Evolutionary conservation across 2,113 vertebrate species (phyloP).

Genomic region (Turdus rufiventris): DNA sequence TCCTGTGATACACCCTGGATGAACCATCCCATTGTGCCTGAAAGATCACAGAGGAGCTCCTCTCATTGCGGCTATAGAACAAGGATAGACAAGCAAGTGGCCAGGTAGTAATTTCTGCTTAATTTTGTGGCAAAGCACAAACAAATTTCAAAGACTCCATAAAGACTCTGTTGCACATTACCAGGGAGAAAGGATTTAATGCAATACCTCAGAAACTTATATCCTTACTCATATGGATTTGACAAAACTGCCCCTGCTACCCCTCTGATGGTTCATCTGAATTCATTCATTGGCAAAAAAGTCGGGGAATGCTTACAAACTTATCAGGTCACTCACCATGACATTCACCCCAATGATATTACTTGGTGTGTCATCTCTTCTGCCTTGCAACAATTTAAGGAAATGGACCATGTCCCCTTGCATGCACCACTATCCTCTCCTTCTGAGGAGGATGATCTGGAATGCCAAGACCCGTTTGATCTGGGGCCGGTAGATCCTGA

Average conservation of each 20-base stretch:
- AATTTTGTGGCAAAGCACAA: background rate
- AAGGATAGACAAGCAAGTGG: background rate
- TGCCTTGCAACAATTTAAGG: background rate
- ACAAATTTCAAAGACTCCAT: background rate
- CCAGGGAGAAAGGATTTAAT: background rate
- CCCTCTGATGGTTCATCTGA: background rate
- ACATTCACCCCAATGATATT: background rate
- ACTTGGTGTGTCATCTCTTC: background rate
- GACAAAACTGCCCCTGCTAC: background rate
- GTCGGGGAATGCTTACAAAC: background rate
- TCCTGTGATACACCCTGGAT: background rate
- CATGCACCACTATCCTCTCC: background rate
- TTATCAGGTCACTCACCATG: background rate
- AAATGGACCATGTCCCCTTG: background rate
- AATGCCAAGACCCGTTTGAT: background rate
- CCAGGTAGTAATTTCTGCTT: background rate
- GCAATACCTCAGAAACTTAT: background rate
- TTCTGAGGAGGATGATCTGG: background rate
- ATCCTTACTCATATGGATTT: background rate
- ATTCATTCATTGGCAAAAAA: background rate
- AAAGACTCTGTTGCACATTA: background rate
- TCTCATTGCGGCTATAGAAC: background rate
- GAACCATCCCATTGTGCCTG: background rate
- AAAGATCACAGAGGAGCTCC: background rate
- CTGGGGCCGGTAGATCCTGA: background rate